Evolutionary conservation across 2,888 invertebrate species (phyloP).

Genomic region (Cosmia trapezina): DNA sequence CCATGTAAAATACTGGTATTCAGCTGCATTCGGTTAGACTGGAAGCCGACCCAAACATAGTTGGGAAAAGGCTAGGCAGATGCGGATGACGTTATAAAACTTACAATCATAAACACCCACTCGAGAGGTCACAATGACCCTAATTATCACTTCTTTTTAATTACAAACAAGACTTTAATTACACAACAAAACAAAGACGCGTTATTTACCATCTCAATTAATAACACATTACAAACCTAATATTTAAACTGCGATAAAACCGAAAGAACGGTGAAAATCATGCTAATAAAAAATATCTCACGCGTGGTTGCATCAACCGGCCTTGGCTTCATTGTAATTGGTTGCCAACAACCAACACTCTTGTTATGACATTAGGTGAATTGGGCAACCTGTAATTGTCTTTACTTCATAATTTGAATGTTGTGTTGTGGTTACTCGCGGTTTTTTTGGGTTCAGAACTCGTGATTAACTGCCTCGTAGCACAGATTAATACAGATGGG

Average conservation of each 20-base stretch:
- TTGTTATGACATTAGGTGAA: constrained; percentile 44
- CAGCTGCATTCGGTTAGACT: too few relatives aligned
- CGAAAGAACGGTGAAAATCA: constrained; percentile 49
- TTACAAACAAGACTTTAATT: constrained; percentile 3
- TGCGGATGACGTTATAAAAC: constrained; percentile 1
- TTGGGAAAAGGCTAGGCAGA: too few relatives aligned
- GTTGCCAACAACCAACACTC: constrained; percentile 65
- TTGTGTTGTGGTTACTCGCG: constrained; percentile 3
- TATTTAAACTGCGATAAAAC: constrained; percentile 40
- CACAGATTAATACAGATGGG: too few relatives aligned
- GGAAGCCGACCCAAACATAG: too few relatives aligned
- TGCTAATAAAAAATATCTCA: constrained; percentile 77
- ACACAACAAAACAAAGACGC: constrained; percentile 29
- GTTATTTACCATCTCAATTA: constrained; percentile 36
- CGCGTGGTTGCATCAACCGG: constrained; percentile 76
- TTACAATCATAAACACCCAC: background rate
- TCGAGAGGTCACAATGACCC: background rate
- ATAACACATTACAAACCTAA: constrained; percentile 21
- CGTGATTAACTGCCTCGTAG: background rate
- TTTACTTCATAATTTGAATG: constrained; percentile 58
- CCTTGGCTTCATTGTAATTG: constrained; percentile 82
- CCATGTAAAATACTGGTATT: too few relatives aligned
- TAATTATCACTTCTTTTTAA: constrained; percentile 18
- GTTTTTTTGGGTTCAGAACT: background rate
- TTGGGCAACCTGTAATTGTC: constrained; percentile 68